Percentiles rank a stretch among this genome's conserved stretches.
phyloP scores from a whole-genome alignment of 2,888 invertebrate species.

The Aproaerema taeniolella region DNA sequence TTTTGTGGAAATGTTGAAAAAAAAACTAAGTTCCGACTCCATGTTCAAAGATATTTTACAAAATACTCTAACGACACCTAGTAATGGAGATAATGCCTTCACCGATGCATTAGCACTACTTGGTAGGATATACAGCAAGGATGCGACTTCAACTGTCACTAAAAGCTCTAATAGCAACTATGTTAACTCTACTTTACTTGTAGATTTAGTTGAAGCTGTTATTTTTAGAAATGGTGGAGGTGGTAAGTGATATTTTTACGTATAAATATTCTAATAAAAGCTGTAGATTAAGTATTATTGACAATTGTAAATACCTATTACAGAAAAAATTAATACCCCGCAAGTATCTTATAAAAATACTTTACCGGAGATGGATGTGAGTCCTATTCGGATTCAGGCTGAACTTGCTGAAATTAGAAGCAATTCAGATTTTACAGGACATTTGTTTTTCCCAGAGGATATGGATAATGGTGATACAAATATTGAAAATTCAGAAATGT shows the following conservation, averaged over 20 bases:
- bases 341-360: constrained; percentile 14
- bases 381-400: constrained; percentile 53
- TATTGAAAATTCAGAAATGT: constrained; percentile 42
- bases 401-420: constrained; percentile 45
- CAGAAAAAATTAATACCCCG: constrained; percentile 38
- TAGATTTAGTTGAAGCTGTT: constrained; percentile 64
- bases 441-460: constrained; percentile 68
- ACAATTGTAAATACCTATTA: constrained; percentile 18
- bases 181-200: constrained; percentile 60
- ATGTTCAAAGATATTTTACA: constrained; percentile 47
- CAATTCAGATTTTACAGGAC: constrained; percentile 58
- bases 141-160: constrained; percentile 34
- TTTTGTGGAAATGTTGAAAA: constrained; percentile 54
- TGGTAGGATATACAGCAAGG: constrained; percentile 53
- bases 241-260: no score
- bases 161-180: constrained; percentile 40
- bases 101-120: constrained; percentile 53
- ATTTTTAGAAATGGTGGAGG: constrained; percentile 60
- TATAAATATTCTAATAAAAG: constrained; percentile 8
- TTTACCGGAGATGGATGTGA: constrained; percentile 4
- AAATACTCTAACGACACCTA: constrained; percentile 28
- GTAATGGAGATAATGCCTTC: constrained; percentile 30
- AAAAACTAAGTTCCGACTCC: constrained; percentile 51
- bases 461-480: constrained; percentile 33
- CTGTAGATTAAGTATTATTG: not conserved